Percentiles rank a stretch among this genome's conserved stretches.
Evolutionary conservation across 2,797 vertebrate genomes (phyloP).

Genomic region (Danio albolineatus): DNA sequence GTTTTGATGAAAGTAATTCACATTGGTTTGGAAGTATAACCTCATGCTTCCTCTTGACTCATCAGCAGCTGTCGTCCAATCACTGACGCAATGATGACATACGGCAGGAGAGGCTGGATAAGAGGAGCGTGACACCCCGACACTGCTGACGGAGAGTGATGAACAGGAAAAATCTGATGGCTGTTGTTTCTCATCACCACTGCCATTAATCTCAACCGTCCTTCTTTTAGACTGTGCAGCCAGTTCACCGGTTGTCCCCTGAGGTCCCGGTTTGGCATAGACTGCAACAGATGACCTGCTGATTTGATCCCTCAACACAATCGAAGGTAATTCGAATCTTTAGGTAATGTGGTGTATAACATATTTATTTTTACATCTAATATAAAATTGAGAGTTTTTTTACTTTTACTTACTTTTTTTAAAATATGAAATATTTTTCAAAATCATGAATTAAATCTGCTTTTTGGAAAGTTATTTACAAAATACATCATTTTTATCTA

Average conservation of each 20-base stretch:
- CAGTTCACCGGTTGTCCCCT: not conserved
- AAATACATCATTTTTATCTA: too few relatives aligned
- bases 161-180: constrained; percentile 17
- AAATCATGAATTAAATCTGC: too few relatives aligned
- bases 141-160: constrained; percentile 5
- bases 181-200: constrained; percentile 13
- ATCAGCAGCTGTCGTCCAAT: not conserved
- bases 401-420: too few relatives aligned
- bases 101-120: constrained; percentile 9
- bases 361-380: too few relatives aligned
- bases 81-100: constrained; percentile 1
- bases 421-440: too few relatives aligned
- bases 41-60: constrained; percentile 11
- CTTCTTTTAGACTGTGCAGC: not conserved
- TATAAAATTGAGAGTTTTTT: too few relatives aligned
- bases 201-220: not conserved
- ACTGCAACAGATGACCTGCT: not conserved
- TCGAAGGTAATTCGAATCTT: too few relatives aligned
- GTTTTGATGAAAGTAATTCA: not conserved
- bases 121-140: constrained; percentile 14
- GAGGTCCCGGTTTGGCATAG: not conserved
- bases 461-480: too few relatives aligned
- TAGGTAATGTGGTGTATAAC: too few relatives aligned
- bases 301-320: not conserved
- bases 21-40: not conserved